These are phyloP conservation scores for Philypnodon macrostomus DNA, from an alignment of 2,797 vertebrate species.

Conservation along the genomic window DNA sequence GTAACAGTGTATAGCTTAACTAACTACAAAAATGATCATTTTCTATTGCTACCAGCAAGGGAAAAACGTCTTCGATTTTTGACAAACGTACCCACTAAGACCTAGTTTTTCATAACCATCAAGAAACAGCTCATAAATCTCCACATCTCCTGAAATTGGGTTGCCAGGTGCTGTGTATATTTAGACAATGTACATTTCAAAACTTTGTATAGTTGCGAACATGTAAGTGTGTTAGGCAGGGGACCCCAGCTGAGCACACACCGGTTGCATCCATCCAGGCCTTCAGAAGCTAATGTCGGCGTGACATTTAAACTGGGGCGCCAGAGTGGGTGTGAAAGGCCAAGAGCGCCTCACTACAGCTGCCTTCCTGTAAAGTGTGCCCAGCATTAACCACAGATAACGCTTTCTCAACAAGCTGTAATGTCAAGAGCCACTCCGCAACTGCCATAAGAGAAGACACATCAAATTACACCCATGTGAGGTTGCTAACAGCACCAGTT, in stretches of 20 bases:
- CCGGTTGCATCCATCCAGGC: conserved; percentile 41
- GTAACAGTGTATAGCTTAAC: too few species aligned
- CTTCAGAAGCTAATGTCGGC: conserved; percentile 55
- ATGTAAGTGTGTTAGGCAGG: conserved; percentile 5
- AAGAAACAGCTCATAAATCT: not conserved
- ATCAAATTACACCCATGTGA: conserved; percentile 5
- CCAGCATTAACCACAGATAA: conserved; percentile 61
- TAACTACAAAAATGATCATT: too few species aligned
- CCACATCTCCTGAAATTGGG: conserved; percentile 3
- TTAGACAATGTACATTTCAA: conserved; percentile 1
- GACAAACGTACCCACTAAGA: too few species aligned
- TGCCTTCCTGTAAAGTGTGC: conserved; percentile 51
- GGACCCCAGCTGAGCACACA: conserved; percentile 31
- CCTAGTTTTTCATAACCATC: not conserved
- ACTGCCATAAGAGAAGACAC: conserved; percentile 3
- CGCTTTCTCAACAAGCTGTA: conserved; percentile 49
- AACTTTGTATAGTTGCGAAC: conserved; percentile 3
- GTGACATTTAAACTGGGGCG: conserved; percentile 74
- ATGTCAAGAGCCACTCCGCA: conserved; percentile 60
- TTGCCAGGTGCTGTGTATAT: conserved; percentile 20
- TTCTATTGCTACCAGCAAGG: too few species aligned
- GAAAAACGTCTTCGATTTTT: too few species aligned
- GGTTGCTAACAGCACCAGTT: not conserved
- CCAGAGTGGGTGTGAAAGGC: conserved; percentile 68
- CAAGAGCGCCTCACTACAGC: conserved; percentile 50